Evolutionary conservation across 2,797 vertebrate genomes (phyloP).

Genomic region (Epinephelus coioides): DNA sequence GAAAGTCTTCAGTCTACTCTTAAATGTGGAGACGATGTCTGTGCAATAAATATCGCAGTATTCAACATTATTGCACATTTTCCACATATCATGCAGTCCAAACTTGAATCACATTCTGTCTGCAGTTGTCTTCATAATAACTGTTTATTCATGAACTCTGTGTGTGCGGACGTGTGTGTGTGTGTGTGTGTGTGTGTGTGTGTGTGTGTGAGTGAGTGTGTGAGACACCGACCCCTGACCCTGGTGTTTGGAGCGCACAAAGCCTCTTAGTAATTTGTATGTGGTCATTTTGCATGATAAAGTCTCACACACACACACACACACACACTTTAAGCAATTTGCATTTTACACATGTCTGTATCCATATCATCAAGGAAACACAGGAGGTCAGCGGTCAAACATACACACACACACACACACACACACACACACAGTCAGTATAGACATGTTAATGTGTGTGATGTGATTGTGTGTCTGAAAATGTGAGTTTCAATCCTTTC

Average conservation of each 20-base stretch:
- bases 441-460: constrained; percentile 55
- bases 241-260: constrained; percentile 53
- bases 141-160: too few relatives aligned
- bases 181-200: background rate
- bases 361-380: constrained; percentile 13
- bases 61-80: too few relatives aligned
- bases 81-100: too few relatives aligned
- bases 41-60: too few relatives aligned
- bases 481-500: too few relatives aligned
- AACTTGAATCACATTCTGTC: too few relatives aligned
- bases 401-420: constrained; percentile 20
- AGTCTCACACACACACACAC: constrained; percentile 15
- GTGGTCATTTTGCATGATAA: constrained; percentile 67
- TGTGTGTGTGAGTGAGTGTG: too few relatives aligned
- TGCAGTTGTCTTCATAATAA: too few relatives aligned
- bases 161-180: constrained; percentile 7
- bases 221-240: constrained; percentile 55
- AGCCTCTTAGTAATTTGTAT: constrained; percentile 43
- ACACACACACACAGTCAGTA: constrained; percentile 21
- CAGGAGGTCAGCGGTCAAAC: constrained; percentile 53
- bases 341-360: constrained; percentile 39
- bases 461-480: constrained; percentile 1
- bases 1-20: too few relatives aligned
- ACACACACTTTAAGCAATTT: constrained; percentile 25
- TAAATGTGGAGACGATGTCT: too few relatives aligned